Conservation (phyloP, 1,140 invertebrate genomes). For the Sesamia nonagrioides region DNA sequence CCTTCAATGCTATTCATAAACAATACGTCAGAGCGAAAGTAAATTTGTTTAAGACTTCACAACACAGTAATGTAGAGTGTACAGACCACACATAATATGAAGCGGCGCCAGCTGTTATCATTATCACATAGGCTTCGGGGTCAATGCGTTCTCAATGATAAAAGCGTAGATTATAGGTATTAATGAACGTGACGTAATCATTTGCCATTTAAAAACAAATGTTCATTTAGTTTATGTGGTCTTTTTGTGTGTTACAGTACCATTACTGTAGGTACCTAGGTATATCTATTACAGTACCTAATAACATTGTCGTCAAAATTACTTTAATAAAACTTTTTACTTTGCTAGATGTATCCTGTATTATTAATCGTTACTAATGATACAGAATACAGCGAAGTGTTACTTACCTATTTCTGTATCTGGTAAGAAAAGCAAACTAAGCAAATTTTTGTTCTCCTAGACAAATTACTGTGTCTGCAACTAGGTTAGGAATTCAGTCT, state of each 20-base stretch:
- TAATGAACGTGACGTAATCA: conserved; percentile 51
- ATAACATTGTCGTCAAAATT: too few relatives aligned
- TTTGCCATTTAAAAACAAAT: conserved; percentile 25
- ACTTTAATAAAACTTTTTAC: too few relatives aligned
- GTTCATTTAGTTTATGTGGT: neutral
- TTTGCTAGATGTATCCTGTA: too few relatives aligned
- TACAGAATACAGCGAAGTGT: too few relatives aligned
- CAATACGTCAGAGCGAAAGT: conserved; percentile 8
- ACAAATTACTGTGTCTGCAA: conserved; percentile 10
- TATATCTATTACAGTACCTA: too few relatives aligned
- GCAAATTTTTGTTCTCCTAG: neutral
- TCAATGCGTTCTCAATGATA: conserved; percentile 57
- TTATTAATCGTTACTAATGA: neutral
- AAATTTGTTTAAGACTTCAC: conserved; percentile 48
- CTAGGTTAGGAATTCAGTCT: conserved; percentile 40
- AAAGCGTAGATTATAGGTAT: conserved; percentile 46
- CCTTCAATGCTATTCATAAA: neutral
- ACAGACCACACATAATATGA: conserved; percentile 40
- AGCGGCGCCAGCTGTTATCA: conserved; percentile 57
- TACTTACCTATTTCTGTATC: neutral
- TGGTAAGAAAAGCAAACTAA: conserved; percentile 2
- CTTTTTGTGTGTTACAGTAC: too few relatives aligned
- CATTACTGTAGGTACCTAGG: too few relatives aligned
- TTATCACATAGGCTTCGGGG: conserved; percentile 53
- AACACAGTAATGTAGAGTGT: too few relatives aligned